Conservation (phyloP, 2,113 vertebrate species). For the Anseranas semipalmata region DNA sequence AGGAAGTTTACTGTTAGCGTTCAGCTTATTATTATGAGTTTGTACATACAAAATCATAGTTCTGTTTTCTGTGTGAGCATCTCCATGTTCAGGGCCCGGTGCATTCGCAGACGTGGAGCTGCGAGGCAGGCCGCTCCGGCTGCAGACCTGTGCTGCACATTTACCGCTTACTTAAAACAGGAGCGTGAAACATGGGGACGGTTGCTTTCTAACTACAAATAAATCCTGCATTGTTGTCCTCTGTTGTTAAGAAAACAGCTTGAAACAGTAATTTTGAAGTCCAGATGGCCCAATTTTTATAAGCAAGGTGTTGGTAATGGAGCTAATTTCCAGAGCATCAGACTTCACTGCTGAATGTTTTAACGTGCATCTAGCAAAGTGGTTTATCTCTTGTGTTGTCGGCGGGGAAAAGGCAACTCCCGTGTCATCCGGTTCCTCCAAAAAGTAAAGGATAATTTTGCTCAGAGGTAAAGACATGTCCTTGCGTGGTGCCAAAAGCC, state of each 20-base stretch:
- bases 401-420: neutral
- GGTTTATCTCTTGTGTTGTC: neutral
- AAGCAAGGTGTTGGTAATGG: neutral
- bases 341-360: neutral
- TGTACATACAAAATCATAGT: neutral
- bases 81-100: neutral
- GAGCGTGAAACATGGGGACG: neutral
- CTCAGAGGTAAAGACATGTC: neutral
- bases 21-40: neutral
- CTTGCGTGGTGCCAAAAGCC: conserved; percentile 10
- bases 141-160: neutral
- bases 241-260: neutral
- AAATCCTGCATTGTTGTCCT: neutral
- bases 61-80: neutral
- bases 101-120: neutral
- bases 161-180: neutral
- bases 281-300: neutral
- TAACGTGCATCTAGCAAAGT: neutral
- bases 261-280: neutral
- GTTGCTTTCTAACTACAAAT: neutral
- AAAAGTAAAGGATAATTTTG: neutral
- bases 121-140: neutral
- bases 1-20: neutral
- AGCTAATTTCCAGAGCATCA: neutral
- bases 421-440: neutral